Percentiles rank a stretch among this genome's conserved stretches.
Evolutionary conservation across 1,140 invertebrate genomes (phyloP).

Genomic region (Galendromus occidentalis): DNA sequence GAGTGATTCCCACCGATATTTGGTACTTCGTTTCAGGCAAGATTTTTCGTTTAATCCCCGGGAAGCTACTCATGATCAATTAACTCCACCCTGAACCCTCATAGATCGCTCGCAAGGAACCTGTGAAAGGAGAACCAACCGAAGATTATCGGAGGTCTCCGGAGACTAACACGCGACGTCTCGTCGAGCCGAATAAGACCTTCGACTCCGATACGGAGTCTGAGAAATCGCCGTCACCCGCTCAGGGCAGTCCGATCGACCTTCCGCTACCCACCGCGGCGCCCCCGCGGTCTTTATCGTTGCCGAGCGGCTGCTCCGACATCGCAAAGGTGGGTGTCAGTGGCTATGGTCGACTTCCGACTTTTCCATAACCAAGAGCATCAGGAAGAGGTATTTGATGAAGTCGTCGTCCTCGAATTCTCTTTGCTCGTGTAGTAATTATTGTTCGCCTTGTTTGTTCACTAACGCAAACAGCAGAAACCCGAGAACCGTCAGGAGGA

Average conservation of each 20-base stretch:
- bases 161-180: neutral
- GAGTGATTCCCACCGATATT: too few relatives aligned
- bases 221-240: constrained; percentile 31
- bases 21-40: too few relatives aligned
- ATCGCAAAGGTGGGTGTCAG: constrained; percentile 1
- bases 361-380: neutral
- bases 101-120: too few relatives aligned
- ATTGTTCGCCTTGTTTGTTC: too few relatives aligned
- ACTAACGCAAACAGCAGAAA: constrained; percentile 9
- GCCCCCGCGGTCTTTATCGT: neutral
- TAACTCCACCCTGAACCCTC: too few relatives aligned
- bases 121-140: too few relatives aligned
- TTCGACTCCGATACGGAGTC: constrained; percentile 79
- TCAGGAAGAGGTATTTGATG: too few relatives aligned
- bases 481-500: constrained; percentile 27
- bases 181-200: constrained; percentile 37
- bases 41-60: too few relatives aligned
- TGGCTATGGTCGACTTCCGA: neutral
- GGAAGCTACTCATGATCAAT: too few relatives aligned
- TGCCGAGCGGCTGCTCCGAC: neutral
- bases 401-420: too few relatives aligned
- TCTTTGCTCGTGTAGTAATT: too few relatives aligned
- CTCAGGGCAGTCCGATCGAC: constrained; percentile 16
- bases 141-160: too few relatives aligned
- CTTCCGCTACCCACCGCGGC: constrained; percentile 5